Evolutionary conservation across 2,888 invertebrate species (phyloP).

Genomic region (Pollenia angustigena): DNA sequence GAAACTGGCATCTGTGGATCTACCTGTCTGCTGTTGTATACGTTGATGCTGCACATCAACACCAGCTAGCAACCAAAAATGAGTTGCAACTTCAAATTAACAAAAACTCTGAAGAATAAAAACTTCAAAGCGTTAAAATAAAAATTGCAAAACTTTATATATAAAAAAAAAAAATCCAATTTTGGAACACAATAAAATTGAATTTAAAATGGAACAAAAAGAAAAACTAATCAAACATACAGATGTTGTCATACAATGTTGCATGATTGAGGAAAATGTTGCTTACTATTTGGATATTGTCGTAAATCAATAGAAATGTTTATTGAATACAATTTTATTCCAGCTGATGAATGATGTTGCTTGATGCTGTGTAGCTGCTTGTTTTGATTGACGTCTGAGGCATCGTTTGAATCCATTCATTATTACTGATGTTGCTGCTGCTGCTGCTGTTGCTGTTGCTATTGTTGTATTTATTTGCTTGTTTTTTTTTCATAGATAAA

Average conservation of each 20-base stretch:
- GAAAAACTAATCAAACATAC: conserved; percentile 19
- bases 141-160: not conserved
- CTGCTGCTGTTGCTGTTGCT: not conserved
- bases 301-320: conserved; percentile 9
- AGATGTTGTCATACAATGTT: conserved; percentile 46
- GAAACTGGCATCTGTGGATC: conserved; percentile 13
- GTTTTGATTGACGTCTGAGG: conserved; percentile 61
- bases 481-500: conserved; percentile 41
- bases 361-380: not conserved
- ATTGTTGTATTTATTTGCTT: conserved; percentile 3
- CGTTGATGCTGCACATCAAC: conserved; percentile 19
- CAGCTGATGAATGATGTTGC: conserved; percentile 1
- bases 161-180: conserved; percentile 11
- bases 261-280: conserved; percentile 1
- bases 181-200: not conserved
- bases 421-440: not conserved
- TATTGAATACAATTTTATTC: conserved; percentile 38
- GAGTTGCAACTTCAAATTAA: conserved; percentile 4
- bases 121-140: not conserved
- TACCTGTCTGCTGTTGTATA: conserved; percentile 37
- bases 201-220: not conserved
- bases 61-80: not conserved
- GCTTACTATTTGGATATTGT: not conserved
- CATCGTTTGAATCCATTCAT: conserved; percentile 31
- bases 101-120: not conserved